A percentile compares a stretch with the other conserved stretches of the same genome.
Conservation (phyloP, 2,888 invertebrate genomes). For the Ophion obscuratus region DNA sequence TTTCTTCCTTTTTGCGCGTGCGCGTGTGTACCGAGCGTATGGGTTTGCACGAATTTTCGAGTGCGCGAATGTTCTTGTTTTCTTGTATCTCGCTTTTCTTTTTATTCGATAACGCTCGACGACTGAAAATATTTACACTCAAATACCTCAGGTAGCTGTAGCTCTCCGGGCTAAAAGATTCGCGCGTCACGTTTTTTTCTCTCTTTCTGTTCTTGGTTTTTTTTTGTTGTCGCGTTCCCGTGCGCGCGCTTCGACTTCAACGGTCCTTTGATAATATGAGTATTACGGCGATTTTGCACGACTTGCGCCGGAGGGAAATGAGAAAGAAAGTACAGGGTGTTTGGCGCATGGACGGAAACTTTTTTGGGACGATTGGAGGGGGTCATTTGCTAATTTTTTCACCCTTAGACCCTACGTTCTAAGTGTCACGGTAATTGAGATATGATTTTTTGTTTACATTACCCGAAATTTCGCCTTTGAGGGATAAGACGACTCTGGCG, state of each 20-base stretch:
- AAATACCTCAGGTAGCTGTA: slow-evolving; percentile 69
- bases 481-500: too few species aligned
- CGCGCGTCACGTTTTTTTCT: slow-evolving; percentile 29
- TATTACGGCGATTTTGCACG: slow-evolving; percentile 53
- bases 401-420: too few species aligned
- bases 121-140: slow-evolving; percentile 70
- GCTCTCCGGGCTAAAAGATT: slow-evolving; percentile 32
- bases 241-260: slow-evolving; percentile 36
- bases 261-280: slow-evolving; percentile 40
- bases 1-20: slow-evolving; percentile 39
- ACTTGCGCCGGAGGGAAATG: neutral
- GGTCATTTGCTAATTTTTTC: too few species aligned
- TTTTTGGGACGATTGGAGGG: too few species aligned
- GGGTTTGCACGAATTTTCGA: slow-evolving; percentile 37
- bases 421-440: too few species aligned
- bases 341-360: too few species aligned
- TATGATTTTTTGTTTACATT: neutral
- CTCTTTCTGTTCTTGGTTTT: slow-evolving; percentile 27
- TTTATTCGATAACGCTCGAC: slow-evolving; percentile 57
- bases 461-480: too few species aligned
- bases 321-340: neutral
- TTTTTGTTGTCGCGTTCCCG: slow-evolving; percentile 9
- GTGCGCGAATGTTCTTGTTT: slow-evolving; percentile 57
- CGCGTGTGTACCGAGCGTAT: slow-evolving; percentile 52
- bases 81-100: slow-evolving; percentile 23